phyloP scores from a whole-genome alignment of 2,797 vertebrate genomes.

The Pangasius macronema region DNA sequence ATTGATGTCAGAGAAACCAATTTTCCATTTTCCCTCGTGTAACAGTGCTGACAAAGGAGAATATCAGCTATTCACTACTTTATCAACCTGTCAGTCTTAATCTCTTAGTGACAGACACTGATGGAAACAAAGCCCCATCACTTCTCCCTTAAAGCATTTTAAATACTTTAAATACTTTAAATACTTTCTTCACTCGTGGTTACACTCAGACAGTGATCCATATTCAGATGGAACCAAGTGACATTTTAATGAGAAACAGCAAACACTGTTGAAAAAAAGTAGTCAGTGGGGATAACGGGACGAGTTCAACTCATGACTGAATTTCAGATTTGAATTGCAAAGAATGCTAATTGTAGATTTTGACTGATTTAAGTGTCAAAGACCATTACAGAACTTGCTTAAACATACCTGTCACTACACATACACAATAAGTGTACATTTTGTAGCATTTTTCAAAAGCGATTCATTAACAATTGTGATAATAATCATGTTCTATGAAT shows the following conservation, averaged over 20 bases:
- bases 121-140: conserved; percentile 22
- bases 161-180: conserved; percentile 41
- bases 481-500: conserved; percentile 7
- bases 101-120: conserved; percentile 29
- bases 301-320: neutral
- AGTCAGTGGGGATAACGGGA: conserved; percentile 20
- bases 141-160: conserved; percentile 17
- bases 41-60: conserved; percentile 12
- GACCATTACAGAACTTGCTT: neutral
- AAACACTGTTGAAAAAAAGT: neutral
- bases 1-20: conserved; percentile 14
- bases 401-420: neutral
- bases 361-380: conserved; percentile 3
- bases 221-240: neutral
- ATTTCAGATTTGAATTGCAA: conserved; percentile 15
- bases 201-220: neutral
- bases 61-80: conserved; percentile 26
- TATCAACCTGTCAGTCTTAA: conserved; percentile 27
- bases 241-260: conserved; percentile 19
- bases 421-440: conserved; percentile 4
- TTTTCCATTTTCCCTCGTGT: conserved; percentile 23
- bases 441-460: neutral
- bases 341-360: neutral
- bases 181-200: neutral
- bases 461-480: neutral